Conservation (phyloP, 2,113 vertebrate genomes). For the Myocastor coypus region DNA sequence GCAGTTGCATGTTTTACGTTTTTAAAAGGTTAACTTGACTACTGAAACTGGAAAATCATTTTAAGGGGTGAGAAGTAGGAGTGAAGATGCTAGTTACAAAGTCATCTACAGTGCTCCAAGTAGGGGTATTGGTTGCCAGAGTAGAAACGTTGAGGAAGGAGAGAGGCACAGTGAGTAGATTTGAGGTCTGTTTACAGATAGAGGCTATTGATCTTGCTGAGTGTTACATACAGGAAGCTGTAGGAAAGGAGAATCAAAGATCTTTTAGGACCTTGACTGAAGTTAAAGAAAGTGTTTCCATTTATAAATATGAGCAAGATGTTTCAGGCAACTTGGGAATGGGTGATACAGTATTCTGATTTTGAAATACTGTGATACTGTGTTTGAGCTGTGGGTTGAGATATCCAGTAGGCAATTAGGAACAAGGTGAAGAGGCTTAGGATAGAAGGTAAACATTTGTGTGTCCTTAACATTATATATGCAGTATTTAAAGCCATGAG, state of each 20-base stretch:
- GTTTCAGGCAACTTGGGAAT: background rate
- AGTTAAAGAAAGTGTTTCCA: background rate
- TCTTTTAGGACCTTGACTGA: conserved; percentile 1
- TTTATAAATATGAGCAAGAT: conserved; percentile 9
- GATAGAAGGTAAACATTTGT: background rate
- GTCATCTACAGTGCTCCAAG: background rate
- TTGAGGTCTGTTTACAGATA: background rate
- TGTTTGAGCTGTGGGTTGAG: background rate
- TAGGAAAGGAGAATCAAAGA: background rate
- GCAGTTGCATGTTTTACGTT: background rate
- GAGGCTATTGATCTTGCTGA: background rate
- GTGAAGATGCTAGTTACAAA: conserved; percentile 8
- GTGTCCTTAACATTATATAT: background rate
- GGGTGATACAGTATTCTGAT: background rate
- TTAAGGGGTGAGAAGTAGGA: background rate
- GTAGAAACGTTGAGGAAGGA: background rate
- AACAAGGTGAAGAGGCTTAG: conserved; percentile 17
- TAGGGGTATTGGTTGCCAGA: background rate
- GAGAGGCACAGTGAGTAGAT: background rate
- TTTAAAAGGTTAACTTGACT: conserved; percentile 7
- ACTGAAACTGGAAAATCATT: background rate
- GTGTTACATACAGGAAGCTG: background rate
- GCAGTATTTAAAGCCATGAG: background rate
- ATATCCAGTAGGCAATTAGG: background rate
- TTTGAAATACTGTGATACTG: background rate